phyloP scores from a whole-genome alignment of 2,797 vertebrate genomes.

The Decapterus maruadsi region DNA sequence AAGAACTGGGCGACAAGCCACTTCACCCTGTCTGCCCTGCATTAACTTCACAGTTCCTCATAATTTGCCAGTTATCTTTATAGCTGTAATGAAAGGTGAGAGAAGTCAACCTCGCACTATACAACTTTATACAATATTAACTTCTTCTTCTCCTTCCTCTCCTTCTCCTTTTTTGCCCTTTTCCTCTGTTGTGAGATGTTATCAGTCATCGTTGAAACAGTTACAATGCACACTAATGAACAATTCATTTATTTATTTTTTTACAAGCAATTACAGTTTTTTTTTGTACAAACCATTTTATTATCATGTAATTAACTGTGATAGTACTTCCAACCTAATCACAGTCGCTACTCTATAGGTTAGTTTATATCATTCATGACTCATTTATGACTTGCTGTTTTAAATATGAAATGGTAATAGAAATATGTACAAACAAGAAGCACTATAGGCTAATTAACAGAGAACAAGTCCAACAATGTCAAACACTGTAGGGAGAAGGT shows the following conservation, averaged over 20 bases:
- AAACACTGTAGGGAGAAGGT: conserved; percentile 3
- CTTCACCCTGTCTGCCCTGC: conserved; percentile 24
- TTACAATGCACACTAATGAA: conserved; percentile 11
- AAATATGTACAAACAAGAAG: conserved; percentile 43
- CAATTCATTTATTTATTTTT: conserved; percentile 43
- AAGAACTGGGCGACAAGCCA: conserved; percentile 49
- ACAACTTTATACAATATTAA: conserved; percentile 1
- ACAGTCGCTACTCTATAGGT: conserved; percentile 6
- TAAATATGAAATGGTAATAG: conserved; percentile 53
- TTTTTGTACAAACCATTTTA: conserved; percentile 31
- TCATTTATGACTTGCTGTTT: conserved; percentile 23
- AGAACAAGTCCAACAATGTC: conserved; percentile 43
- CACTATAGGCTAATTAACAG: conserved; percentile 23
- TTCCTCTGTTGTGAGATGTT: conserved; percentile 1
- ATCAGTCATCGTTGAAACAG: neutral
- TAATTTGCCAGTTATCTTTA: conserved; percentile 20
- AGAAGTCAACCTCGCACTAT: conserved; percentile 5
- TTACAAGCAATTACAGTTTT: conserved; percentile 43
- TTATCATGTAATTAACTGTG: conserved; percentile 5
- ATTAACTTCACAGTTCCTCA: conserved; percentile 53
- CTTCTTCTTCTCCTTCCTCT: conserved; percentile 12
- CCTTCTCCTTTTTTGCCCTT: conserved; percentile 13
- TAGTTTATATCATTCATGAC: neutral
- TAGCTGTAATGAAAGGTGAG: conserved; percentile 16
- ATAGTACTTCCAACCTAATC: neutral